Evolutionary conservation across 2,888 invertebrate genomes (phyloP).

Genomic region (Ophion slaviceki): DNA sequence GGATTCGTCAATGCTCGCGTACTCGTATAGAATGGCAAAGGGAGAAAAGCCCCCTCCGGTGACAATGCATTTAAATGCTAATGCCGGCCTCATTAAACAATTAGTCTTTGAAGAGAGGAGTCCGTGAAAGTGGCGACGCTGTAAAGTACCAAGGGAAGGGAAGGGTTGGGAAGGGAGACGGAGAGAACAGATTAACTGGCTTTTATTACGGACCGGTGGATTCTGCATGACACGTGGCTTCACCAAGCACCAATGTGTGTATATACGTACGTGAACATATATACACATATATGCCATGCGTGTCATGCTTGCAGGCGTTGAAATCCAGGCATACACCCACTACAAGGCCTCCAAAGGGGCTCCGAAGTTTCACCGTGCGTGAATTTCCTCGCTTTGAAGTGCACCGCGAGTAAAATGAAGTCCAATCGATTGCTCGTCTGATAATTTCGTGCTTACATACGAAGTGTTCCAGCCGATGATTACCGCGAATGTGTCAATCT

Average conservation of each 20-base stretch:
- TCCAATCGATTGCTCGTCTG: background rate
- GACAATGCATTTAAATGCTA: conserved; percentile 80
- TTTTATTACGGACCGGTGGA: conserved; percentile 78
- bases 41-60: conserved; percentile 64
- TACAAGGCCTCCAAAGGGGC: background rate
- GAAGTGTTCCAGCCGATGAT: background rate
- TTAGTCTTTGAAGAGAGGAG: conserved; percentile 78
- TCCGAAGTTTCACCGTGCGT: conserved; percentile 2
- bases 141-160: conserved; percentile 61
- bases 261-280: background rate
- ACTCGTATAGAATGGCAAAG: conserved; percentile 57
- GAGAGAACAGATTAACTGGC: conserved; percentile 74
- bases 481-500: background rate
- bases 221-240: conserved; percentile 78
- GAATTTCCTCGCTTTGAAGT: conserved; percentile 6
- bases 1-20: conserved; percentile 48
- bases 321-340: background rate
- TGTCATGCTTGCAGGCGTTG: background rate
- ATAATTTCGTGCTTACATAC: background rate
- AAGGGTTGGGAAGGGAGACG: conserved; percentile 43
- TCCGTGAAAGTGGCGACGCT: conserved; percentile 62
- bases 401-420: background rate
- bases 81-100: conserved; percentile 81
- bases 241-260: conserved; percentile 52
- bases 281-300: background rate